Evolutionary conservation across 1,140 invertebrate genomes (phyloP).

Genomic region (Varroa destructor): DNA sequence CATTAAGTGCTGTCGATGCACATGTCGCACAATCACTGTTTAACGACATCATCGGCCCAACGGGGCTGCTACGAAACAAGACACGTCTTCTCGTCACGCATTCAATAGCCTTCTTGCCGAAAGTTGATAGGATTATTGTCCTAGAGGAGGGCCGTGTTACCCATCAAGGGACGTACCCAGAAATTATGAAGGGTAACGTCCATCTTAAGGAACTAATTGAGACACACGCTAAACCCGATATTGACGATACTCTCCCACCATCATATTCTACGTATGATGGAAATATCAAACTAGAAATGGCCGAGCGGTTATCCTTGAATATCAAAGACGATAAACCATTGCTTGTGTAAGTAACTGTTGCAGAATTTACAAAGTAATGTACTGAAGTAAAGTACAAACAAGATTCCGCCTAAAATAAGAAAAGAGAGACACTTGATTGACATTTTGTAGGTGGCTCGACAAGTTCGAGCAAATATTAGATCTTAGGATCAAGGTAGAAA

Average conservation of each 20-base stretch:
- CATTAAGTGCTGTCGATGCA: slow-evolving; percentile 45
- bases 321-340: no score
- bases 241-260: not conserved
- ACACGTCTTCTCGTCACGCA: slow-evolving; percentile 79
- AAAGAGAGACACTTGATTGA: no score
- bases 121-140: slow-evolving; percentile 72
- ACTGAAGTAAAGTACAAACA: no score
- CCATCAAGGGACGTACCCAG: slow-evolving; percentile 61
- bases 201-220: slow-evolving; percentile 15
- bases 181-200: slow-evolving; percentile 35
- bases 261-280: no score
- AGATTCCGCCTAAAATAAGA: no score
- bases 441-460: no score
- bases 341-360: no score
- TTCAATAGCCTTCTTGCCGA: slow-evolving; percentile 69
- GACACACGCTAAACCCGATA: not conserved
- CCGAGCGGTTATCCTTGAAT: no score
- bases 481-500: no score
- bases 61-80: slow-evolving; percentile 41
- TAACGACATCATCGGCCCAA: slow-evolving; percentile 41
- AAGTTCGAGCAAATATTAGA: no score
- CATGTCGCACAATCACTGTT: slow-evolving; percentile 43
- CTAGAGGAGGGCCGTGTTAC: slow-evolving; percentile 65
- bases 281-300: no score
- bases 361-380: no score